These are phyloP conservation scores for Otocyon megalotis DNA, from an alignment of 2,113 vertebrate species.

Conservation along the genomic window DNA sequence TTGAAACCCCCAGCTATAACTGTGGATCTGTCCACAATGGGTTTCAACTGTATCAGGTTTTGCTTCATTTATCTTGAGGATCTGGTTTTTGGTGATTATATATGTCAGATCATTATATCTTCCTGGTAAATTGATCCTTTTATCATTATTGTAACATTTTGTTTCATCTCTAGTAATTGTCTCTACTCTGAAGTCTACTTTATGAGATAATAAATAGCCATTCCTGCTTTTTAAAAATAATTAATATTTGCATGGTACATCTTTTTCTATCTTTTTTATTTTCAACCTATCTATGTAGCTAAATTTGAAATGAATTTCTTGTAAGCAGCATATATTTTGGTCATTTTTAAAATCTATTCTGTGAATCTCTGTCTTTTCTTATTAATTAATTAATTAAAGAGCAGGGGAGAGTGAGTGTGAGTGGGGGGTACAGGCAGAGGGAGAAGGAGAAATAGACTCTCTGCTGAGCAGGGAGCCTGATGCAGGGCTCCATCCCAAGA, in stretches of 20 bases:
- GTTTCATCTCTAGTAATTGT: background rate
- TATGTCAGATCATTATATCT: background rate
- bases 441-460: background rate
- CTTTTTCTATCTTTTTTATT: background rate
- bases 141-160: background rate
- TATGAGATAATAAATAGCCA: background rate
- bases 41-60: background rate
- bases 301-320: conserved; percentile 50
- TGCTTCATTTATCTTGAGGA: background rate
- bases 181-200: background rate
- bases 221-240: background rate
- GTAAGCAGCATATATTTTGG: background rate
- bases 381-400: background rate
- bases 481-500: background rate
- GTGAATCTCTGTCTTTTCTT: background rate
- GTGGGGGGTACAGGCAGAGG: background rate
- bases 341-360: background rate
- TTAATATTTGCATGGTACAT: background rate
- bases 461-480: background rate
- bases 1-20: background rate
- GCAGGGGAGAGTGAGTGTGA: background rate
- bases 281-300: background rate
- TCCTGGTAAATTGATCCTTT: background rate
- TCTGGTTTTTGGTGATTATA: background rate
- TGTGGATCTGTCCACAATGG: background rate